phyloP scores from a whole-genome alignment of 2,113 vertebrate genomes.

The Pagrus major region DNA sequence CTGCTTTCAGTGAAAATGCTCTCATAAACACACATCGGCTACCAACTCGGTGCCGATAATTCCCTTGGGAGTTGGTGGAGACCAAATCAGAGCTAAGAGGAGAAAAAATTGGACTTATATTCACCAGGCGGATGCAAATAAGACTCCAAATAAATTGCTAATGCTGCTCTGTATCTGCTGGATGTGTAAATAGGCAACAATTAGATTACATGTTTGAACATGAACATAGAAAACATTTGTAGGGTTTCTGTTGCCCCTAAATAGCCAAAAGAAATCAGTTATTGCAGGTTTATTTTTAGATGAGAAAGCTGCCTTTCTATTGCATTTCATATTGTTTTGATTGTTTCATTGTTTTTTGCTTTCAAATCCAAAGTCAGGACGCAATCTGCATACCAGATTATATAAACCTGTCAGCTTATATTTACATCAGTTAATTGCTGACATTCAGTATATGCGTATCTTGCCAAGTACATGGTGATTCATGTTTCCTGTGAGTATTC shows the following conservation, averaged over 20 bases:
- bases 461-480: slow-evolving; percentile 4
- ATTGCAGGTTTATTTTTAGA: background rate
- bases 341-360: background rate
- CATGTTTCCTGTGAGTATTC: background rate
- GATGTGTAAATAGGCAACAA: background rate
- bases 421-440: background rate
- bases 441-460: background rate
- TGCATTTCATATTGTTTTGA: background rate
- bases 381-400: background rate
- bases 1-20: no score
- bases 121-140: no score
- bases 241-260: background rate
- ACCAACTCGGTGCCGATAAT: no score
- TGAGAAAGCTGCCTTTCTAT: background rate
- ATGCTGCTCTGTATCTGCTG: background rate
- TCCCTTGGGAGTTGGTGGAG: no score
- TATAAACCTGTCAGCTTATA: background rate
- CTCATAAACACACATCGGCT: no score
- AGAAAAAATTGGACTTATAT: no score
- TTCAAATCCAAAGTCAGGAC: background rate
- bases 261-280: background rate
- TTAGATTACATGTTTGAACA: no score
- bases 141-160: no score
- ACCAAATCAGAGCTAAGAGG: no score
- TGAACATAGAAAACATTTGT: background rate